These are phyloP conservation scores for Luidia sarsii DNA, from an alignment of 53 echinoderm and acorn worm species.

Conservation along the genomic window DNA sequence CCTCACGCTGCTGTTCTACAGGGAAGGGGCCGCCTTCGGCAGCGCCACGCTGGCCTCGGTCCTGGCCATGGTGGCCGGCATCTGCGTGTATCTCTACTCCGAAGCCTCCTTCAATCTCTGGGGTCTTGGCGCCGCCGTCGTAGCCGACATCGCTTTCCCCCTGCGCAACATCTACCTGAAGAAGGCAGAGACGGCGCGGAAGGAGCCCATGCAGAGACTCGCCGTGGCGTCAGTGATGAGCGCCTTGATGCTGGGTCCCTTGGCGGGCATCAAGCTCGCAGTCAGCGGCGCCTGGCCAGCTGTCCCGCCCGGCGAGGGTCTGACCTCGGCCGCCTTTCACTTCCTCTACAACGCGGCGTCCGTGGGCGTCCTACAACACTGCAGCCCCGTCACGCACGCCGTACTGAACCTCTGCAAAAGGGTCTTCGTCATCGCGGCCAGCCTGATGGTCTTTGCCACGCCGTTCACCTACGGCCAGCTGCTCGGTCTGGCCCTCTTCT, in stretches of 20 bases:
- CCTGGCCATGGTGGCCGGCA: slow-evolving; percentile 9
- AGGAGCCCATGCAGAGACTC: slow-evolving; percentile 7
- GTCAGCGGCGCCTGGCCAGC: neutral
- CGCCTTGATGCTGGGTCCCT: neutral
- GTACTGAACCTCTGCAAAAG: slow-evolving; percentile 28
- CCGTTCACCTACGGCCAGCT: neutral
- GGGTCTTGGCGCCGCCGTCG: slow-evolving; percentile 2
- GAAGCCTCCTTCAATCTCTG: neutral
- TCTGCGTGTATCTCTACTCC: slow-evolving; percentile 4
- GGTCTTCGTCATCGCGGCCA: neutral
- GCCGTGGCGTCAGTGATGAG: neutral
- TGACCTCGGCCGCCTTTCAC: neutral
- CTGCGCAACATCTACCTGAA: slow-evolving; percentile 35
- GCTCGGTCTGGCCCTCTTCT: neutral
- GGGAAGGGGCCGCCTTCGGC: neutral
- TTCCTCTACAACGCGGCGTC: slow-evolving; percentile 25
- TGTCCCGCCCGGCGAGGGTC: neutral
- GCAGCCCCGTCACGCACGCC: slow-evolving; percentile 12
- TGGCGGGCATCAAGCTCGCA: neutral
- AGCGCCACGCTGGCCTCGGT: neutral
- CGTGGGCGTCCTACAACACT: slow-evolving; percentile 1
- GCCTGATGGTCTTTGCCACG: neutral
- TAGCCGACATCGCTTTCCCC: slow-evolving; percentile 23
- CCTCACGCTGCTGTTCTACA: neutral
- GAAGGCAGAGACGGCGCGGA: neutral